A percentile compares a stretch with the other conserved stretches of the same genome.
Evolutionary conservation across 1,140 invertebrate species (phyloP).

Genomic region (Solenopsis fugax): DNA sequence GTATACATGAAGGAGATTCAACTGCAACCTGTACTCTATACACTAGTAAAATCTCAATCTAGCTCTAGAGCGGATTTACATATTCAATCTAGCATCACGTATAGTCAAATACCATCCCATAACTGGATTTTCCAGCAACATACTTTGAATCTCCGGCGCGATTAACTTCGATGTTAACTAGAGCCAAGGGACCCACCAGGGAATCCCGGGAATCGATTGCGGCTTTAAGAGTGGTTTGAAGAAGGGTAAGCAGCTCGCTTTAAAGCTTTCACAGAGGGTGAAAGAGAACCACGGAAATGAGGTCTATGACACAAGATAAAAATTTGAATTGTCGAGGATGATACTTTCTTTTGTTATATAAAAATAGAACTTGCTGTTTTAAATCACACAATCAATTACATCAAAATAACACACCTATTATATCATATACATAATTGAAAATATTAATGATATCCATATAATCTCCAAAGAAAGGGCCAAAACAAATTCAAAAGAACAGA

Average conservation of each 20-base stretch:
- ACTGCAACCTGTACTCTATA: background rate
- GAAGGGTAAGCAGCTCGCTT: conserved; percentile 50
- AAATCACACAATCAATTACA: background rate
- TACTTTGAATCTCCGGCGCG: conserved; percentile 61
- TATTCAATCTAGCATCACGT: conserved; percentile 38
- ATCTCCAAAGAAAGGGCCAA: background rate
- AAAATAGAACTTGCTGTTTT: background rate
- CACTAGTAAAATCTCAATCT: conserved; percentile 35
- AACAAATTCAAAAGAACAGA: background rate
- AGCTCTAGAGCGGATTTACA: conserved; percentile 35
- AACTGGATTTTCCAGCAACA: conserved; percentile 50
- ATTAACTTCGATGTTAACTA: conserved; percentile 65
- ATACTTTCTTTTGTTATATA: background rate
- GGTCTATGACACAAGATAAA: conserved; percentile 31
- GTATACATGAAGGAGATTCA: background rate
- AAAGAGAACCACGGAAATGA: conserved; percentile 42
- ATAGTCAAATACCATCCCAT: conserved; percentile 15
- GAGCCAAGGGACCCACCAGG: conserved; percentile 5
- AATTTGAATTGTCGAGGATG: conserved; percentile 16
- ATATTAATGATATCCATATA: background rate
- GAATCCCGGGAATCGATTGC: conserved; percentile 65
- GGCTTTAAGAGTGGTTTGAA: conserved; percentile 64
- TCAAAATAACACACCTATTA: background rate
- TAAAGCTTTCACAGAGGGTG: conserved; percentile 25
- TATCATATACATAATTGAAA: background rate